These are phyloP conservation scores for Amphiprion ocellaris DNA, from an alignment of 2,113 vertebrate genomes.

Conservation along the genomic window DNA sequence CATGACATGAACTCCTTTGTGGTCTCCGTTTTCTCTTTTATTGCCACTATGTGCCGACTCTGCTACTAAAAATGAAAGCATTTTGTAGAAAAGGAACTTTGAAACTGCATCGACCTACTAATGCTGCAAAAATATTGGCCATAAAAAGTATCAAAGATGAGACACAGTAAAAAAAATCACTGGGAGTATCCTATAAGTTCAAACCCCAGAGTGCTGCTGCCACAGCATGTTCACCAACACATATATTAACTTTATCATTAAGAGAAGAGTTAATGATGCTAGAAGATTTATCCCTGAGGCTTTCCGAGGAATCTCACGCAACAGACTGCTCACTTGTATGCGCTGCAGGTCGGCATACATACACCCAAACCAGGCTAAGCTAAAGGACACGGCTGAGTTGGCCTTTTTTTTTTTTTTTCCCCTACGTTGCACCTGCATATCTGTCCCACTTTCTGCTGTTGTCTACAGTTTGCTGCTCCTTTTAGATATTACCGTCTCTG, in stretches of 20 bases:
- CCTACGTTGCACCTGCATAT: slow-evolving; percentile 62
- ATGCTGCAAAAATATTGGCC: too few species aligned
- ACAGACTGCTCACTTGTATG: slow-evolving; percentile 50
- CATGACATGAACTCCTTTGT: too few species aligned
- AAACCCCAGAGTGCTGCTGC: slow-evolving; percentile 14
- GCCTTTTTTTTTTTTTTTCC: neutral
- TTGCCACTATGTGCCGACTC: too few species aligned
- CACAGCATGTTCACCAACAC: slow-evolving; percentile 34
- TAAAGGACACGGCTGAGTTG: slow-evolving; percentile 34
- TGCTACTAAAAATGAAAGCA: too few species aligned
- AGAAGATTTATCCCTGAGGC: slow-evolving; percentile 14
- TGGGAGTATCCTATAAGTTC: neutral
- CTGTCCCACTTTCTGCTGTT: slow-evolving; percentile 66
- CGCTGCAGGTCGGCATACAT: neutral
- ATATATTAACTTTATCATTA: slow-evolving; percentile 42
- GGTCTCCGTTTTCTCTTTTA: too few species aligned
- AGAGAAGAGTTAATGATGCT: slow-evolving; percentile 47
- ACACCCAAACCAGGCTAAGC: slow-evolving; percentile 52
- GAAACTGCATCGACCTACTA: neutral
- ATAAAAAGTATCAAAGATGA: neutral
- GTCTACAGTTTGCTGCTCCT: slow-evolving; percentile 50
- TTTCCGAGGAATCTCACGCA: slow-evolving; percentile 24
- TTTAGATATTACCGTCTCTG: slow-evolving; percentile 60
- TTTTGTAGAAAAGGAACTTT: too few species aligned
- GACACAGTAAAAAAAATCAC: neutral